These are phyloP conservation scores for Penaeus vannamei DNA, from an alignment of 1,140 invertebrate species.

Conservation along the genomic window DNA sequence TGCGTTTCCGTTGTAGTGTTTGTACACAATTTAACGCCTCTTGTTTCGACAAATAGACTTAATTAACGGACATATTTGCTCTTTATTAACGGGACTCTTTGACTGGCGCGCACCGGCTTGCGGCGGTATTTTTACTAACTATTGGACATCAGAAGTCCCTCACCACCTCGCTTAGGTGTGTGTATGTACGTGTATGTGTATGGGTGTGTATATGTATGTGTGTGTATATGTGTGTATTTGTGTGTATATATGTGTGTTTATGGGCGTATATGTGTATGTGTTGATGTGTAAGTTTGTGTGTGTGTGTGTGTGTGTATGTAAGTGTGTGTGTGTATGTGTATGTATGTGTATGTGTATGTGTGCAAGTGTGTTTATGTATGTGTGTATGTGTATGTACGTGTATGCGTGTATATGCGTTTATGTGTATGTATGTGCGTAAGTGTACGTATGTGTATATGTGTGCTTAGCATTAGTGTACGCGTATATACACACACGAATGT, in stretches of 20 bases:
- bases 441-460: not conserved
- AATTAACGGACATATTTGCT: constrained; percentile 61
- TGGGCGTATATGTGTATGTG: not conserved
- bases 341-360: not conserved
- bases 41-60: constrained; percentile 58
- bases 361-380: not conserved
- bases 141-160: not conserved
- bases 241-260: too few species aligned
- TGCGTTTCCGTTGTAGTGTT: constrained; percentile 53
- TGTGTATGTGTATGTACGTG: not conserved
- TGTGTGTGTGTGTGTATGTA: not conserved
- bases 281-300: not conserved
- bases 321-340: not conserved
- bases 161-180: not conserved
- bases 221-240: too few species aligned
- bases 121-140: not conserved
- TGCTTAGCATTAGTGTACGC: not conserved
- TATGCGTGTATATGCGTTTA: not conserved
- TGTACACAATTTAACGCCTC: constrained; percentile 57
- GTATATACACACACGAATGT: too few species aligned
- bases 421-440: not conserved
- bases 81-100: constrained; percentile 57
- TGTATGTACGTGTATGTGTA: not conserved
- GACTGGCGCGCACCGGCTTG: constrained; percentile 32
- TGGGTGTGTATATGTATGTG: too few species aligned